Conservation (phyloP, 2,888 invertebrate genomes). For the Acanthosepion esculentum region DNA sequence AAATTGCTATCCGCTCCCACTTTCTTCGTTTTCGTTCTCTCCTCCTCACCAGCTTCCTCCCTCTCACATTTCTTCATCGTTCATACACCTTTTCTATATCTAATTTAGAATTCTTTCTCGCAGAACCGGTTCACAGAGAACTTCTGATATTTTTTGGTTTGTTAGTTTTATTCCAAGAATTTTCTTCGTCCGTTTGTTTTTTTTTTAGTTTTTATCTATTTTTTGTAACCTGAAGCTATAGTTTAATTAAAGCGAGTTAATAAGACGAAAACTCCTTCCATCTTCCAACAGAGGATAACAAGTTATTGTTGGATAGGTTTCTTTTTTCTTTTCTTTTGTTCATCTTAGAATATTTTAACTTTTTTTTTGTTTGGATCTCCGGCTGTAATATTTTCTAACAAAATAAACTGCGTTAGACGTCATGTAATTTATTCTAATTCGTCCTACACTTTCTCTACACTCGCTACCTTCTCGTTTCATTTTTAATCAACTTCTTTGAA, state of each 20-base stretch:
- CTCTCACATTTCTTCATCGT: background rate
- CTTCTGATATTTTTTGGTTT: background rate
- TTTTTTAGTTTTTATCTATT: background rate
- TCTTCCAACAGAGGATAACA: background rate
- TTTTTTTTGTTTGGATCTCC: no score
- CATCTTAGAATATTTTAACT: background rate
- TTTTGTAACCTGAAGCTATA: background rate
- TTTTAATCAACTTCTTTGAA: no score
- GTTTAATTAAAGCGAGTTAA: conserved; percentile 16
- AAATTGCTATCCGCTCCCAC: background rate
- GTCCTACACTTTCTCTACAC: no score
- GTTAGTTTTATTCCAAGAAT: no score
- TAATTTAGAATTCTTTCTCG: background rate
- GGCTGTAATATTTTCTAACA: no score
- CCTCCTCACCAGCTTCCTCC: background rate
- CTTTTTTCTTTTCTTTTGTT: background rate
- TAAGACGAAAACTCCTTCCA: background rate
- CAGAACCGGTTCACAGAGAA: background rate
- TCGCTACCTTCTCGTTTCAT: no score
- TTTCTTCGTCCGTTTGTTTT: background rate
- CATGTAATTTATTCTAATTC: no score
- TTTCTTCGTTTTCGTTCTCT: background rate
- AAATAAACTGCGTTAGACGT: no score
- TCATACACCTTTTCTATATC: background rate
- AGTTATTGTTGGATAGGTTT: background rate